phyloP scores from a whole-genome alignment of 2,888 invertebrate species.

The Argynnis bischoffii region DNA sequence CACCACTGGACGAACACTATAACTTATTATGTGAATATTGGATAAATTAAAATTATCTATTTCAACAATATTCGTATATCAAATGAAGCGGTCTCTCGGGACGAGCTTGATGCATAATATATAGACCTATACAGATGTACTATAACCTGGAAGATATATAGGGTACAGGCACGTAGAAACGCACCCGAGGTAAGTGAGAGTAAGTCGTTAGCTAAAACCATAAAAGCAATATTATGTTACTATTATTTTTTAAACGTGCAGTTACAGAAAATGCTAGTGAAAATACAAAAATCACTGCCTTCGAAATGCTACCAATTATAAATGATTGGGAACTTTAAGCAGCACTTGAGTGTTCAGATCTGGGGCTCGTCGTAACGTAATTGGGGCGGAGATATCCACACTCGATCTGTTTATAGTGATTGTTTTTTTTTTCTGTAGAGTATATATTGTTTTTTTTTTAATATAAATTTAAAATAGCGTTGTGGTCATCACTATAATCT shows the following conservation, averaged over 20 bases:
- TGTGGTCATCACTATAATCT: neutral
- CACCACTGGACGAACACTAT: too few species aligned
- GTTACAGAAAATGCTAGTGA: neutral
- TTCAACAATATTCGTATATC: neutral
- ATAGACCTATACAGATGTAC: too few species aligned
- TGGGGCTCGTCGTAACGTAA: conserved; percentile 7
- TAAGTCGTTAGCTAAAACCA: too few species aligned
- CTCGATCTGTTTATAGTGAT: conserved; percentile 1
- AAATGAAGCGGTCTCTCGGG: conserved; percentile 34
- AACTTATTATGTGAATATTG: too few species aligned
- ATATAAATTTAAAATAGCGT: neutral
- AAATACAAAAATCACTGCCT: neutral
- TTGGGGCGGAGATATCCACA: conserved; percentile 7
- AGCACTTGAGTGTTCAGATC: neutral
- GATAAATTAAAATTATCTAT: neutral
- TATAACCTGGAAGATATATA: too few species aligned
- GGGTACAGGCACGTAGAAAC: too few species aligned
- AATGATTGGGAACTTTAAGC: conserved; percentile 8
- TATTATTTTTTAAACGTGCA: neutral
- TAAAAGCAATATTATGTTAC: neutral
- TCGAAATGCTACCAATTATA: neutral
- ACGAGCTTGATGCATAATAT: conserved; percentile 6
- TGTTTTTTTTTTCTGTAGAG: neutral
- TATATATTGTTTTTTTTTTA: neutral
- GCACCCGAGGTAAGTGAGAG: too few species aligned